Evolutionary conservation across 1,140 invertebrate genomes (phyloP), one percentile per base, ranked within the genome.

Genomic region (Dinoponera quadriceps): DNA sequence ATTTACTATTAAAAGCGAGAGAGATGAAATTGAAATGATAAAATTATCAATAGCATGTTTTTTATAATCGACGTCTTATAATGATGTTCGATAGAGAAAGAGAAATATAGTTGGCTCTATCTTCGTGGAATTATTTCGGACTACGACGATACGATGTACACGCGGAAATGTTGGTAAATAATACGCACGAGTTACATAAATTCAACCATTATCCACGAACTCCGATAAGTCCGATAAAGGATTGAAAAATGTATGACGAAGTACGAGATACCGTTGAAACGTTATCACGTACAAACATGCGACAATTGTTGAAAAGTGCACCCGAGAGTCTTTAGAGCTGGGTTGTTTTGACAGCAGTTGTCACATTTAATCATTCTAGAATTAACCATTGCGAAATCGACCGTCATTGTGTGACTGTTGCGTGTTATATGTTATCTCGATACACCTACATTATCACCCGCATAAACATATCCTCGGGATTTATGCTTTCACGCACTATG

Each of bases 331-430:
- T 48, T 27, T 44, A 7, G 16, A 44, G 33, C 16, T 20, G 22
- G 11, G 16, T 7, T 60, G 22, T 16, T 20, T 48, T n/a, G 25
- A 74, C 38, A 74, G 60, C 27, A 55, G 68, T 18, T 55, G 68
- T 71, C 49, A 55, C 54, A 59, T 22, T 74, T 59, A 25, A 74
- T 74, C 22, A 20, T 59, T 60, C 18, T 25, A 14, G 55, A 48
- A 74, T 74, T 74, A 48, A 48, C 18, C 57, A 44, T 74, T 74
- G 13, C 38, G 18, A 74, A 74, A 74, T 74, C 38, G 38, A 4
- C 25, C 66, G 49, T 27, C 49, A 71, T 55, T 71, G 68, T 74
- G 55, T 20, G 55, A 48, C 33, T 60, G 55, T 44, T 44, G 55
- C 22, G 22, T 18, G 38, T 73, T 71, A 71, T n/a, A 16, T 27